These are phyloP conservation scores for Tretioscincus oriximinensis DNA, from an alignment of 2,113 vertebrate genomes.

Conservation along the genomic window DNA sequence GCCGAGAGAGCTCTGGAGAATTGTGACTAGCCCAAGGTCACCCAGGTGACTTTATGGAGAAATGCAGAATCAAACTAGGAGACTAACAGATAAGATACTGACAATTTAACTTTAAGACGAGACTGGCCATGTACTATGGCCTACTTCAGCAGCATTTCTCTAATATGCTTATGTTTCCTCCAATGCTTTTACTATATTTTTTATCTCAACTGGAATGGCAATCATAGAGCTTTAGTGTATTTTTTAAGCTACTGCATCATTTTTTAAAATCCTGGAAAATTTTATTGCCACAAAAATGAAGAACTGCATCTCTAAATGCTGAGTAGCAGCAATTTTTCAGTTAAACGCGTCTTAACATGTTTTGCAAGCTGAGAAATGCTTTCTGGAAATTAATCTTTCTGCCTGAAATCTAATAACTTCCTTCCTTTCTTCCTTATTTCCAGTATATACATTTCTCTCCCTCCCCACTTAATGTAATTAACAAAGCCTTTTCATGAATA, in stretches of 20 bases:
- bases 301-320: background rate
- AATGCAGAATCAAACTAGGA: too few relatives aligned
- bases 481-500: constrained; percentile 32
- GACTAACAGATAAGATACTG: too few relatives aligned
- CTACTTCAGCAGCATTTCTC: too few relatives aligned
- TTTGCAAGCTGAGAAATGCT: background rate
- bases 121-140: too few relatives aligned
- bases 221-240: background rate
- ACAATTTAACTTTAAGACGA: too few relatives aligned
- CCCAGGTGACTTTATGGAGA: too few relatives aligned
- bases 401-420: constrained; percentile 16
- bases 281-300: background rate
- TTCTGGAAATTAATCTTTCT: constrained; percentile 18
- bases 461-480: constrained; percentile 17
- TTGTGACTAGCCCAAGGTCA: too few relatives aligned
- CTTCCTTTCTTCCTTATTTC: constrained; percentile 12
- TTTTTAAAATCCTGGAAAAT: background rate
- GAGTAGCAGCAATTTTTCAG: background rate
- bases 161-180: background rate
- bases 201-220: background rate
- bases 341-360: constrained; percentile 5
- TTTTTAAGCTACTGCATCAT: background rate
- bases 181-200: background rate
- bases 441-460: background rate
- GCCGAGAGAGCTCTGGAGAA: too few relatives aligned